A percentile compares a stretch with the other conserved stretches of the same genome.
phyloP scores from a whole-genome alignment of 2,888 invertebrate genomes.

The Cinara cedri region DNA sequence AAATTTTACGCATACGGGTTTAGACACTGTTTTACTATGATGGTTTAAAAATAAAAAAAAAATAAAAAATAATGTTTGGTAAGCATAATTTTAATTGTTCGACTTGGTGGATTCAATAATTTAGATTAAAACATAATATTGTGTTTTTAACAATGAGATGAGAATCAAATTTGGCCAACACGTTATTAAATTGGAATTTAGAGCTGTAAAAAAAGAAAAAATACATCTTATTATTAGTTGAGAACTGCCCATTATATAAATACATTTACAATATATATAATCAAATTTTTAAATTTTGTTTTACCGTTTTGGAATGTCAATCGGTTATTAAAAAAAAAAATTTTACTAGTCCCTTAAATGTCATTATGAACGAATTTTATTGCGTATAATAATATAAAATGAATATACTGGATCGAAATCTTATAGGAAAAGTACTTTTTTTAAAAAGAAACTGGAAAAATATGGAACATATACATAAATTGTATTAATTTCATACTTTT shows the following conservation, averaged over 20 bases:
- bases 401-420: no score
- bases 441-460: no score
- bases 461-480: no score
- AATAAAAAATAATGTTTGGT: not conserved
- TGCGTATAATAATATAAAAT: no score
- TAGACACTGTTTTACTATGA: not conserved
- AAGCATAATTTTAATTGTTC: constrained; percentile 17
- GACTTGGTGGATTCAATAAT: constrained; percentile 20
- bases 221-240: constrained; percentile 61
- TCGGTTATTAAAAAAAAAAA: no score
- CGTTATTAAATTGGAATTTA: constrained; percentile 17
- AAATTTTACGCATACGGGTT: constrained; percentile 14
- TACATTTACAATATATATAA: no score
- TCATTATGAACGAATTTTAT: no score
- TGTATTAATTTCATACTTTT: no score
- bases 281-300: no score
- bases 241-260: constrained; percentile 62
- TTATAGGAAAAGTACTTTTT: no score
- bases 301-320: no score
- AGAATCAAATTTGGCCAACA: constrained; percentile 22
- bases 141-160: constrained; percentile 21
- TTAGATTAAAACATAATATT: constrained; percentile 16
- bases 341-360: no score
- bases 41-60: constrained; percentile 25
- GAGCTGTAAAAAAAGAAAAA: not conserved